Evolutionary conservation across 2,113 vertebrate genomes (phyloP), one percentile per base, ranked within the genome.

Genomic region (Columbina picui): DNA sequence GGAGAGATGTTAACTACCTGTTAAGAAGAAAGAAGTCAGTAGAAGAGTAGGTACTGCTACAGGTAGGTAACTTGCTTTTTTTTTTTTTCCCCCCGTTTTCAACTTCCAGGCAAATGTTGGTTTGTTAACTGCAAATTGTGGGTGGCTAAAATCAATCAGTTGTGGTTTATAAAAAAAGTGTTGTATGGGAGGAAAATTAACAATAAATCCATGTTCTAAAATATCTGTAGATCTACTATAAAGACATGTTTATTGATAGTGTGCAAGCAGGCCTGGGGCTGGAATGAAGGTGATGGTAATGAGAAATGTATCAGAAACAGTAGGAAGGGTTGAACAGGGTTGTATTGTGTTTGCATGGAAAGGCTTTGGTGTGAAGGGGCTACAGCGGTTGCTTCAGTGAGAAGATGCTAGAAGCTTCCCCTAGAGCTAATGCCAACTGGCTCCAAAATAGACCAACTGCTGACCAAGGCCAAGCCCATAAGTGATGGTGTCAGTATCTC

Each of bases 21-120:
- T 68, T 65, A 49, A 71, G 39, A 74, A 78, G 32, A 14, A 8
- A 70, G 10, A 76, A 53, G 23, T 29, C 12, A 4, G 9, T 32
- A 32, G 38, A 76, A 80, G 20, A 36, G 15, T 19, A 67, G 20
- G 17, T 5, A 32, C 23, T 2, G 4, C 12, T 75, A 57, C 9
- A 71, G 12, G 4, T 56, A 60, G 22, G 27, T 27, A 61, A 6
- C 7, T 68, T 77, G 13, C 19, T 65, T 10, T 50, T 14, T 6
- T 16, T 22, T 38, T 34, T 32, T 14, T 3, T 1, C 2, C 3
- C 4, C 14, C 1, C 1, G 15, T 6, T 71, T 27, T 7, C 9
- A 68, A 29, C n/a, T 14, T 77, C 13, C 14, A 67, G 57, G 25
- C 9, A 63, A 93, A 57, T 29, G 2, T 1, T 69, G 27, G 3